Conservation (phyloP, 2,113 vertebrate genomes). For the Psophia crepitans region DNA sequence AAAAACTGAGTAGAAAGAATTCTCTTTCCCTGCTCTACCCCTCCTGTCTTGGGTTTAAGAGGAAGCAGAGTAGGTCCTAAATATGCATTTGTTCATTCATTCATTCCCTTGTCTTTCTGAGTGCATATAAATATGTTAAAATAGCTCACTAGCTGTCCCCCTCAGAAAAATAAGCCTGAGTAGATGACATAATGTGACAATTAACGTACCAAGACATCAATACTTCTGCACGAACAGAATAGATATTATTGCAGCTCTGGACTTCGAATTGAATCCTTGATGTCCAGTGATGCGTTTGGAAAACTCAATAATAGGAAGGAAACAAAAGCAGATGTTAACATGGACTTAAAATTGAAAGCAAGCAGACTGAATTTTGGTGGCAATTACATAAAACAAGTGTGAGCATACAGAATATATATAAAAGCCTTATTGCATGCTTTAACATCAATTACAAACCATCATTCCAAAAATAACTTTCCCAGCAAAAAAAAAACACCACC, state of each 20-base stretch:
- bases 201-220: background rate
- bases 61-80: background rate
- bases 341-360: background rate
- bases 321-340: background rate
- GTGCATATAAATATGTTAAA: background rate
- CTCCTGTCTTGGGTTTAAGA: background rate
- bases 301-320: background rate
- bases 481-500: background rate
- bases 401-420: background rate
- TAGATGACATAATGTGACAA: background rate
- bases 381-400: background rate
- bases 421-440: background rate
- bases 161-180: background rate
- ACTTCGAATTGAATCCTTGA: background rate
- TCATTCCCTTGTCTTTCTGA: background rate
- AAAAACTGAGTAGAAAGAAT: background rate
- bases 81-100: background rate
- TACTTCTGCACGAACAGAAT: background rate
- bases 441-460: conserved; percentile 36
- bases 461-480: conserved; percentile 49
- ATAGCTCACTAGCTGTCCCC: background rate
- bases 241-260: background rate
- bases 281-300: background rate
- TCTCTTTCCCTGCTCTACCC: background rate
- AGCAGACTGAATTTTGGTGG: background rate